These are phyloP conservation scores for Wiebesia pumilae DNA, from an alignment of 1,140 invertebrate species.

Conservation along the genomic window DNA sequence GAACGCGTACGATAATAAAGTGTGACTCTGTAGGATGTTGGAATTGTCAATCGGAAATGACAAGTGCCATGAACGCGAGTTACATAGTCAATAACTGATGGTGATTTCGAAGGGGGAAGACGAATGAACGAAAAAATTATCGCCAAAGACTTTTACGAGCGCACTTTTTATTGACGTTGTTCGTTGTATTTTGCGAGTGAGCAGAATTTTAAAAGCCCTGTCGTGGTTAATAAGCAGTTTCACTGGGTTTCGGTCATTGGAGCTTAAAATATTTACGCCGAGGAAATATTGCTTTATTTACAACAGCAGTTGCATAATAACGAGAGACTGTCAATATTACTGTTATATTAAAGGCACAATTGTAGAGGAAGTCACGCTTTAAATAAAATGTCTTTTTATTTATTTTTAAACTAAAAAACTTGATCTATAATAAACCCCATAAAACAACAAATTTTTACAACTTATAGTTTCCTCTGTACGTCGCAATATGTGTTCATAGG, in stretches of 20 bases:
- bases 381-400: neutral
- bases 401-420: neutral
- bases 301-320: neutral
- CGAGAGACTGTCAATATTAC: neutral
- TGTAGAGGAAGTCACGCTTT: neutral
- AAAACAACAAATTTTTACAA: neutral
- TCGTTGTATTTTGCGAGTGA: slow-evolving; percentile 17
- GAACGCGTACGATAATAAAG: neutral
- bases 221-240: slow-evolving; percentile 36
- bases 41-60: slow-evolving; percentile 58
- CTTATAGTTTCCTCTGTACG: too few species aligned
- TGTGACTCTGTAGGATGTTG: neutral
- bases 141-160: slow-evolving; percentile 37
- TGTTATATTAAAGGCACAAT: neutral
- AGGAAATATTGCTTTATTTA: slow-evolving; percentile 11
- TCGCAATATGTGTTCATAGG: neutral
- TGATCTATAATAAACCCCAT: neutral
- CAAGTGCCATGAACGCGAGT: slow-evolving; percentile 40
- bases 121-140: slow-evolving; percentile 39
- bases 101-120: neutral
- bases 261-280: slow-evolving; percentile 4
- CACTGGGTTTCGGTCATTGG: neutral
- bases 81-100: neutral
- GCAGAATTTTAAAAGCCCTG: slow-evolving; percentile 9
- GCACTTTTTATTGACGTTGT: slow-evolving; percentile 18